phyloP scores from a whole-genome alignment of 2,888 invertebrate genomes.

The Acanthopleura granulata region DNA sequence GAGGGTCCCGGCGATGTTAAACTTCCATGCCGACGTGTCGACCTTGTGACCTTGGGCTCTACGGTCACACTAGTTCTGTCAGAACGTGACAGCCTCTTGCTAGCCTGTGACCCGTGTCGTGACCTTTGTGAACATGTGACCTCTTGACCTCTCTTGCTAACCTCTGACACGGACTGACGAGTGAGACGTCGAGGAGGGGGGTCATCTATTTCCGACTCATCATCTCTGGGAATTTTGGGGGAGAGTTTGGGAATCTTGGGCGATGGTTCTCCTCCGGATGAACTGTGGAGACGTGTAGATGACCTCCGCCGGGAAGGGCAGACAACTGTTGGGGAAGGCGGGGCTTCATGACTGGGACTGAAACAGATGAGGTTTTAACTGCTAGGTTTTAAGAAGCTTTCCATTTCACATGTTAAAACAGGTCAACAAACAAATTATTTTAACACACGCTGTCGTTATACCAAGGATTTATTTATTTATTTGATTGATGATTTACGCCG shows the following conservation, averaged over 20 bases:
- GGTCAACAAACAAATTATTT: no score
- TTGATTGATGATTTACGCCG: no score
- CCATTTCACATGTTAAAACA: no score
- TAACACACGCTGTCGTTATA: no score
- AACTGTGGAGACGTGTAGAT: conserved; percentile 16
- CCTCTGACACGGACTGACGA: conserved; percentile 33
- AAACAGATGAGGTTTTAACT: no score
- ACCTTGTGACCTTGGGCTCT: conserved; percentile 10
- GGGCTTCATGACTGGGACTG: neutral
- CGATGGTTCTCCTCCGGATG: conserved; percentile 38
- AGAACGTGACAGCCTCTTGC: neutral
- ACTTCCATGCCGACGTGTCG: neutral
- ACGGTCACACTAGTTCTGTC: neutral
- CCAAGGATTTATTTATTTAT: no score
- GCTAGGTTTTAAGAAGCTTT: no score
- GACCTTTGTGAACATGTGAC: conserved; percentile 8
- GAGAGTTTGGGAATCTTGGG: conserved; percentile 48
- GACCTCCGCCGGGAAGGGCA: conserved; percentile 23
- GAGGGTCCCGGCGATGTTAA: neutral
- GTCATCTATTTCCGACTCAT: conserved; percentile 30
- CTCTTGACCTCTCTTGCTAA: conserved; percentile 20
- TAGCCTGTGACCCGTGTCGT: neutral
- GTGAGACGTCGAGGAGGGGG: conserved; percentile 40
- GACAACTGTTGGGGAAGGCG: neutral
- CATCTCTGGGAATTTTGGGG: conserved; percentile 38